Evolutionary conservation across 2,888 invertebrate species (phyloP), one percentile per base, ranked within the genome.

Genomic region (Myathropa florea): DNA sequence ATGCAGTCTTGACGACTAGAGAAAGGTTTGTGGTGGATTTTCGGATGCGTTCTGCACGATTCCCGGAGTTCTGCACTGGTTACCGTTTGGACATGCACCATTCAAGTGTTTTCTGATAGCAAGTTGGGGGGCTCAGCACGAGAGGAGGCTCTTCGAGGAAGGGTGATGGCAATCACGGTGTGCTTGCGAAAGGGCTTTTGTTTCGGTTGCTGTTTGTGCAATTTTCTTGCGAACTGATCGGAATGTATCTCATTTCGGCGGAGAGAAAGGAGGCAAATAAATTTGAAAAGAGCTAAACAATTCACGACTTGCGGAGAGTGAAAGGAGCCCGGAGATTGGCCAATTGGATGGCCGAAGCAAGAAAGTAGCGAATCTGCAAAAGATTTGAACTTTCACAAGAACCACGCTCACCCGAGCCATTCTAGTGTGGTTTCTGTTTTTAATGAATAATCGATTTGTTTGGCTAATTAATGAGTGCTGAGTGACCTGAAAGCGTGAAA

Each of bases 1-100:
- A 68, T 68, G 68, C 30, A 24, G 57, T 68, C 30, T 33, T 23
- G 33, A 57, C 57, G 59, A 26, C 39, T 26, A 60, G 70, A 70
- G 70, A 70, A 70, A 70, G 70, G 70, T 70, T 64, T 14, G 24
- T 14, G 39, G 7, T 39, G 21, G 57, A 4, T 39, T 59, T 33
- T 59, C 28, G 61, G 67, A 73, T 68, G 61, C 24, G 73, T 73
- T 68, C 73, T 80, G 73, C 80, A 73, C 80, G 73, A 71, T n/a
- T 60, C 39, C 60, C 26, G 21, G 24, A 23, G 53, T 72, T 63
- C 72, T 72, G 72, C 72, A 63, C 61, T 30, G 61, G 72, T 72
- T 72, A 72, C 53, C 14, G 30, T 72, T 61, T 72, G 53, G 61
- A 72, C 61, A 72, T 72, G 61, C 72, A 72, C 70, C 46, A 70